Evolutionary conservation across 2,888 invertebrate genomes (phyloP), one percentile per base, ranked within the genome.

Genomic region (Drosophila ezoana): DNA sequence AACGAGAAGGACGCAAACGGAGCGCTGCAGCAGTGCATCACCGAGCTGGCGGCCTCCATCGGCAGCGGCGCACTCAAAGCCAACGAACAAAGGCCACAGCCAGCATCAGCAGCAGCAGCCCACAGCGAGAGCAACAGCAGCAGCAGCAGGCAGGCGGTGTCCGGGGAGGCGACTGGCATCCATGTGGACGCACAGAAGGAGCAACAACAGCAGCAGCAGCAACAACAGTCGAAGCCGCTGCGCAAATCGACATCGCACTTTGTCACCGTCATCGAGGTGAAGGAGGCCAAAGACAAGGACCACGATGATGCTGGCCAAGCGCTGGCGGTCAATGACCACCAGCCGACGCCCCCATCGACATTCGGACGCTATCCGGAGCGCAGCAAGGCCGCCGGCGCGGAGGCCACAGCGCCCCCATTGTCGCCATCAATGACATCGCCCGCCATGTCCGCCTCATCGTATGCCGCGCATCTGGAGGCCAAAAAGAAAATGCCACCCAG

Each of bases 241-340:
- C 78, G 76, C 53, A 89, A 89, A 62, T 49, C 80, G 51, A 87
- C 91, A 53, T 92, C 93, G 69, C 92, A 96, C 92, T 97, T 97
- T 93, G 95, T 97, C 78, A 97, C 97, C 69, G 97, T 97, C 77
- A 97, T 97, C 87, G 96, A 97, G 94, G 97, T 97, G 40, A 97
- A 97, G 92, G 97, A 97, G 91, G 93, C 95, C 87, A 95, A 88
- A 83, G 80, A 79, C 67, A 88, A 90, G 64, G 89, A 87, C 45
- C 72, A 49, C 33, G 89, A 90, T 67, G 88, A 90, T 49, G 62
- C 41, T 23, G 43, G 33, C 32, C 16, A 40, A 16, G 33, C 49
- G 14, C 23, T 28, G 23, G 33, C 38, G 16, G 28, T 32, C 33
- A 62, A 47, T 23, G 61, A 61, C 13, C 47, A 40, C n/a, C 40